A percentile compares a stretch with the other conserved stretches of the same genome.
phyloP scores from a whole-genome alignment of 2,113 vertebrate species.

The Melanostigma gelatinosum region DNA sequence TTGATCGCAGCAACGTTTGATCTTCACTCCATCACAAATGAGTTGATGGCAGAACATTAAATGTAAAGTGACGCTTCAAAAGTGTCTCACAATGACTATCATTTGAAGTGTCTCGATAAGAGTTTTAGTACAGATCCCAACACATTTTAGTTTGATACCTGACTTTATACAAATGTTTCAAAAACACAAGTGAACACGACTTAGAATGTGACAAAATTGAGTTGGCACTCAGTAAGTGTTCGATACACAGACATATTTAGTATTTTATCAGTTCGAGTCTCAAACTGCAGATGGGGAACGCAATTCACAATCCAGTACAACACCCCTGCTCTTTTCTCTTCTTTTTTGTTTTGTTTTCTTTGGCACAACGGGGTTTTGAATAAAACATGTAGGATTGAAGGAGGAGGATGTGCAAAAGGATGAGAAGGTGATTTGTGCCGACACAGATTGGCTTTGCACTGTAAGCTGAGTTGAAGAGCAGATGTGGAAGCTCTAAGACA shows the following conservation, averaged over 20 bases:
- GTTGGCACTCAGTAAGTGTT: background rate
- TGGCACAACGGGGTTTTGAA: conserved; percentile 22
- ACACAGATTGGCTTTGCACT: conserved; percentile 68
- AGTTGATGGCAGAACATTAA: background rate
- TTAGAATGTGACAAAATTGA: background rate
- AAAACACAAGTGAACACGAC: background rate
- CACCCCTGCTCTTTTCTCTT: background rate
- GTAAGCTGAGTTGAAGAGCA: conserved; percentile 66
- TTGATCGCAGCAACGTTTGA: background rate
- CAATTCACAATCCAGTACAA: conserved; percentile 19
- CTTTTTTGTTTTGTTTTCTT: background rate
- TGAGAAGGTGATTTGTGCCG: conserved; percentile 70
- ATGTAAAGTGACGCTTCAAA: background rate
- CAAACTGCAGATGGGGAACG: conserved; percentile 7
- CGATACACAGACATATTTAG: conserved; percentile 11
- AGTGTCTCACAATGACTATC: background rate
- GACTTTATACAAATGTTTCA: conserved; percentile 7
- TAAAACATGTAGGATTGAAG: conserved; percentile 37
- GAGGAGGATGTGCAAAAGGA: conserved; percentile 53
- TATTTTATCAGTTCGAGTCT: background rate
- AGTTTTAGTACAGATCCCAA: background rate
- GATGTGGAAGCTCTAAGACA: conserved; percentile 69
- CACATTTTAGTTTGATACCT: conserved; percentile 3
- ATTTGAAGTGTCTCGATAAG: background rate
- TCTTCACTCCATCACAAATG: background rate